Evolutionary conservation across 2,888 invertebrate genomes (phyloP), one percentile per base, ranked within the genome.

Genomic region (Globia sparganii): DNA sequence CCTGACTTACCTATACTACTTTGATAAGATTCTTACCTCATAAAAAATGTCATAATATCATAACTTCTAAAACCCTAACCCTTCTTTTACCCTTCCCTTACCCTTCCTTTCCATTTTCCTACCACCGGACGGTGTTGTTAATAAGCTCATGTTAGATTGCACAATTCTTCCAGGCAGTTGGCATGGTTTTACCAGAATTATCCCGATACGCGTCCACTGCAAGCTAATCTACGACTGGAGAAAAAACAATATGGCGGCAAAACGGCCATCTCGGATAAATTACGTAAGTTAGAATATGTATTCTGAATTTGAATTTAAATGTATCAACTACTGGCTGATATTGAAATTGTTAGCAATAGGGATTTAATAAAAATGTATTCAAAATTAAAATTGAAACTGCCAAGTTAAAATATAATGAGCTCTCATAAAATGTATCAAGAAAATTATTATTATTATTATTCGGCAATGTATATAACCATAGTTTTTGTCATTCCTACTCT

Each of bases 171-270:
- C 96, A 97, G 96, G 97, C 97, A 25, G 94, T 97, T 40, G 97
- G 97, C 11, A 95, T 96, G 91, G 95, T 97, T 88, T 91, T 97
- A 87, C 97, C 97, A 72, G 97, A 97, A 85, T 90, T 97, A 37
- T 97, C 97, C 1, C 95, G 97, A 37, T 97, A 97, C 91, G 96
- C 97, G 8, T 97, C 97, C 62, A 97, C 97, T 11, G 97, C 97
- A 65, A 97, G 95, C 87, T 96, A 94, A 91, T 79, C 62, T 37
- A 11, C 62, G 11, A 78, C 40, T 58, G 83, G 62, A 82, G 65
- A 34, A 56, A 49, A 43, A 56, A 0, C 74, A 75, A 67, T 15
- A 72, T 75, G 72, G 72, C 72, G 70, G 15, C 58, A 34, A 28
- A 66, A 31, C 72, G 53, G 43, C 70, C 70, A 70, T 49, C 73